Conservation (phyloP, 1,140 invertebrate species). For the Drosophila pruinosa region DNA sequence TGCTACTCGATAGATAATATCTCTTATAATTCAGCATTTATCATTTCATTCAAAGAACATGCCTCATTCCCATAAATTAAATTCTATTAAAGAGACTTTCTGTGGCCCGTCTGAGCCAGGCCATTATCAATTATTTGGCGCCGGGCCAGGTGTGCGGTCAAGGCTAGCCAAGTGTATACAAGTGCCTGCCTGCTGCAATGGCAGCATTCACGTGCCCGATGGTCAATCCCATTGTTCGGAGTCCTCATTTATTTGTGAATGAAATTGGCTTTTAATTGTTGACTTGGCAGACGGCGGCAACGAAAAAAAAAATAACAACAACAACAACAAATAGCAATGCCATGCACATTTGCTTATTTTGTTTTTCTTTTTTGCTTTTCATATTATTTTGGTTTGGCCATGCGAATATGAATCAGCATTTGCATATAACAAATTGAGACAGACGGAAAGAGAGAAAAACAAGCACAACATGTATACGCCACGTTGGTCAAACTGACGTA, state of each 20-base stretch:
- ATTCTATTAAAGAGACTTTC: no score
- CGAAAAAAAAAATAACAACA: conserved; percentile 14
- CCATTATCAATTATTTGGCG: conserved; percentile 12
- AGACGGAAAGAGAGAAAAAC: conserved; percentile 3
- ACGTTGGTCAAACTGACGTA: conserved; percentile 71
- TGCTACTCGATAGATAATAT: no score
- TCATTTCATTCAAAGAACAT: no score
- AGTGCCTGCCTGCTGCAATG: conserved; percentile 4
- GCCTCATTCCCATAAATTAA: background rate
- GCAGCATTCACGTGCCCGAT: conserved; percentile 45
- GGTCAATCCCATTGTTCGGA: background rate
- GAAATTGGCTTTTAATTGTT: conserved; percentile 75
- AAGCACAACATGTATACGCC: conserved; percentile 50
- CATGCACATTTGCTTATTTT: conserved; percentile 59
- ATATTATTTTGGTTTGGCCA: conserved; percentile 31
- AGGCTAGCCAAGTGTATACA: conserved; percentile 11
- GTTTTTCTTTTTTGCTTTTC: conserved; percentile 14
- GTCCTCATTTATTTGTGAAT: conserved; percentile 50
- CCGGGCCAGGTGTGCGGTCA: conserved; percentile 28
- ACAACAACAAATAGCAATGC: conserved; percentile 43
- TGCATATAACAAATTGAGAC: background rate
- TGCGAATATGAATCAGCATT: conserved; percentile 58
- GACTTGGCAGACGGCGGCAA: conserved; percentile 34
- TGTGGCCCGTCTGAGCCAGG: background rate
- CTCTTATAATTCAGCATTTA: no score